Base-by-base conservation (phyloP, 2,797 vertebrate species). In the Sphenopsis melanotis region DNA sequence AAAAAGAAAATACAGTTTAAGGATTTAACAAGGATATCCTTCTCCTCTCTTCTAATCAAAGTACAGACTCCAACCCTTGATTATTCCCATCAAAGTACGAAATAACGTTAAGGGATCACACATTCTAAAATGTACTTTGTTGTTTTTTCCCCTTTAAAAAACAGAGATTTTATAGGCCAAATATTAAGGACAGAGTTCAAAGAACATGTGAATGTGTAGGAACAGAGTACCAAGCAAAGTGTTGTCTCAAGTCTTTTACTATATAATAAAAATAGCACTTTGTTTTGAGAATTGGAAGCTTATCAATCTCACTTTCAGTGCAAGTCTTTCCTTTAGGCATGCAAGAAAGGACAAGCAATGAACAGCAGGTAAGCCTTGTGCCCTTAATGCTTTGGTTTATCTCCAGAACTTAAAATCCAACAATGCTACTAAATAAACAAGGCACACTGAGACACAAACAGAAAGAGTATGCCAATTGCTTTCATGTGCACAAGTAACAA, bases 21-120 rank as follows among this genome's bases (percentile, higher is more conserved):
- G n/a, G 50, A 83, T 46, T 82, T 76, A 80, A 84, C 26, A 65
- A 55, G 21, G 22, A 5, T 47, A 95, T 87, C 37, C 96, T 83
- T 87, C 88, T 94, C 44, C 71, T n/a, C n/a, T n/a, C n/a, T n/a
- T n/a, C n/a, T 91, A 95, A 96, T 49, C 53, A 72, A 94, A 86
- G 50, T 66, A 90, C 78, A 88, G 82, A 91, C 63, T 94, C 66
- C 74, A 96, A 68, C 24, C 20, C 70, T 66, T 88, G 70, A 94
- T 90, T 95, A 93, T 86, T 95, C 55, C 81, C 66, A 84, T 61
- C 52, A 89, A 87, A 79, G 63, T 80, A 89, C 82, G 84, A 94
- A 95, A 94, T 24, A 70, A 50, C 77, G 81, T 87, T 94, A 94
- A 94, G n/a, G 41, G 82, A 86, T 90, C 83, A 87, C 56, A 89